phyloP scores from a whole-genome alignment of 2,113 vertebrate species.

The Xenopus borealis region DNA sequence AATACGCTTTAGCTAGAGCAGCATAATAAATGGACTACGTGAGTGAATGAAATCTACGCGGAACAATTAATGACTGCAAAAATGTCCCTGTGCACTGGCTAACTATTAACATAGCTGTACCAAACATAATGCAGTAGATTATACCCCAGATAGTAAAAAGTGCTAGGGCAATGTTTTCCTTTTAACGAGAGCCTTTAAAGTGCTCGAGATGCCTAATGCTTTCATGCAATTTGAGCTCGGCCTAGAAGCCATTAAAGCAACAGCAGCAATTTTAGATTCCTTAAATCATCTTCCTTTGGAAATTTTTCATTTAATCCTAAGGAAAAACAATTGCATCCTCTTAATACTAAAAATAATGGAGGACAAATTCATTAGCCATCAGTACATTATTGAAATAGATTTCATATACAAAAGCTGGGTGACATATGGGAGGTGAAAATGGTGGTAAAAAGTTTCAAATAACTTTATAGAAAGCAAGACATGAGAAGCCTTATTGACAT shows the following conservation, averaged over 20 bases:
- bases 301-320: no score
- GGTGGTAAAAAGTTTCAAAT: no score
- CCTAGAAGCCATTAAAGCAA: conserved; percentile 24
- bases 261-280: conserved; percentile 3
- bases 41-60: conserved; percentile 21
- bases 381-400: no score
- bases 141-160: conserved; percentile 29
- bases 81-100: conserved; percentile 20
- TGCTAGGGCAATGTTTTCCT: conserved; percentile 34
- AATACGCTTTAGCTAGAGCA: conserved; percentile 25
- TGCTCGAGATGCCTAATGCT: conserved; percentile 40
- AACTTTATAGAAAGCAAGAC: no score
- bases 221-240: conserved; percentile 13
- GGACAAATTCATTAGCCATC: no score
- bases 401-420: no score
- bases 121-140: conserved; percentile 30
- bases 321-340: no score
- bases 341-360: no score
- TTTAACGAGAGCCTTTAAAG: conserved; percentile 40
- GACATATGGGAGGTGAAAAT: no score
- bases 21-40: conserved; percentile 24
- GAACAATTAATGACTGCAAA: conserved; percentile 35
- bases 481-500: no score
- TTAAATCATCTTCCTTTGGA: no score
- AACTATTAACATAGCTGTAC: conserved; percentile 24